Conservation (phyloP, 2,888 invertebrate genomes). For the Diogma glabrata region DNA sequence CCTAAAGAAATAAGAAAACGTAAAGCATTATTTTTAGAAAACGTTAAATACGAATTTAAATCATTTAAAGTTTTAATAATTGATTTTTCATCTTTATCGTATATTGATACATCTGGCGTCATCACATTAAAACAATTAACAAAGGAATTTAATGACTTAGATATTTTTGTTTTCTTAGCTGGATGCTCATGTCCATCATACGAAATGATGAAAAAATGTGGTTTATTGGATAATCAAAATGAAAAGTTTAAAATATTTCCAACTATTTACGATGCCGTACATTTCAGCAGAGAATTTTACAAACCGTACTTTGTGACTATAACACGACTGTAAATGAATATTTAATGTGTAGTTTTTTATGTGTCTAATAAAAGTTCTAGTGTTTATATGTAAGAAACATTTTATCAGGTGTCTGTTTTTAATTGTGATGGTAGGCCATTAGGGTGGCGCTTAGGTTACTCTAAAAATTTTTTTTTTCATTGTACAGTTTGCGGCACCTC, state of each 20-base stretch:
- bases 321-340: too few species aligned
- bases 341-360: too few species aligned
- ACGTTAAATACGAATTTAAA: conserved; percentile 13
- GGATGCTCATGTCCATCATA: conserved; percentile 36
- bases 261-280: conserved; percentile 22
- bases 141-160: conserved; percentile 38
- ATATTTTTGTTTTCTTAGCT: conserved; percentile 40
- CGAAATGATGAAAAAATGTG: conserved; percentile 32
- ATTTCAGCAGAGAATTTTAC: conserved; percentile 13
- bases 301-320: too few species aligned
- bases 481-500: too few species aligned
- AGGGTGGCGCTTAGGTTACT: too few species aligned
- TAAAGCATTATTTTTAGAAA: background rate
- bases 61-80: conserved; percentile 33
- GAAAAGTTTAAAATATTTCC: conserved; percentile 27
- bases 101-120: conserved; percentile 46
- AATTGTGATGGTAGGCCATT: too few species aligned
- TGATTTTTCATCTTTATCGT: conserved; percentile 47
- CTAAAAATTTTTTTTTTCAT: too few species aligned
- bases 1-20: conserved; percentile 14
- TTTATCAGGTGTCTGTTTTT: too few species aligned
- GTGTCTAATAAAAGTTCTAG: too few species aligned
- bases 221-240: conserved; percentile 25
- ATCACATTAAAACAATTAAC: conserved; percentile 36
- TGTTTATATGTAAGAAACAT: too few species aligned